Evolutionary conservation across 2,113 vertebrate species (phyloP).

Genomic region (Nycticryphes semicollaris): DNA sequence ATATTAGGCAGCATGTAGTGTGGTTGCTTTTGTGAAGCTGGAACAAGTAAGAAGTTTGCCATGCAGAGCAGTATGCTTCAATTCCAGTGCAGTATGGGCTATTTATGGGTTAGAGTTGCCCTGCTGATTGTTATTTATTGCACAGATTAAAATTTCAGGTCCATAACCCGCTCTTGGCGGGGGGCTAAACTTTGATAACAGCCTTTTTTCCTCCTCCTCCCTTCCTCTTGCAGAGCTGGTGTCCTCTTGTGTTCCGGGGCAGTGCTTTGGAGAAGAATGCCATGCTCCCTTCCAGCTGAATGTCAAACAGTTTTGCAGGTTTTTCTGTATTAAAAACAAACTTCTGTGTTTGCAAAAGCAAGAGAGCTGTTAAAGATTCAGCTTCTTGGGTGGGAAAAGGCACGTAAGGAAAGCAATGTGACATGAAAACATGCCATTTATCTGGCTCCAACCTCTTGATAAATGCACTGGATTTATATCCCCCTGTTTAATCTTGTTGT

Average conservation of each 20-base stretch:
- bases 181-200: background rate
- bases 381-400: background rate
- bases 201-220: background rate
- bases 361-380: background rate
- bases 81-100: background rate
- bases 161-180: rapidly evolving
- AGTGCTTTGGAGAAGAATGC: background rate
- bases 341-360: background rate
- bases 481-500: background rate
- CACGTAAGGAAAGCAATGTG: background rate
- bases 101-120: background rate
- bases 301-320: background rate
- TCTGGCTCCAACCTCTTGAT: background rate
- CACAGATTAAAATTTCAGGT: background rate
- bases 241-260: background rate
- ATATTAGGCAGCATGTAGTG: background rate
- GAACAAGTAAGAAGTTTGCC: background rate
- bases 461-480: background rate
- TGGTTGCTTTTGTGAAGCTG: background rate
- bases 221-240: background rate
- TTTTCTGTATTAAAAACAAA: background rate
- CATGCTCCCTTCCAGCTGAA: background rate
- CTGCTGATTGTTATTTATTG: background rate
- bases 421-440: background rate
- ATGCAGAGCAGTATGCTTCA: background rate